A percentile compares a stretch with the other conserved stretches of the same genome.
Conservation (phyloP, 2,113 vertebrate genomes). For the Heteronetta atricapilla region DNA sequence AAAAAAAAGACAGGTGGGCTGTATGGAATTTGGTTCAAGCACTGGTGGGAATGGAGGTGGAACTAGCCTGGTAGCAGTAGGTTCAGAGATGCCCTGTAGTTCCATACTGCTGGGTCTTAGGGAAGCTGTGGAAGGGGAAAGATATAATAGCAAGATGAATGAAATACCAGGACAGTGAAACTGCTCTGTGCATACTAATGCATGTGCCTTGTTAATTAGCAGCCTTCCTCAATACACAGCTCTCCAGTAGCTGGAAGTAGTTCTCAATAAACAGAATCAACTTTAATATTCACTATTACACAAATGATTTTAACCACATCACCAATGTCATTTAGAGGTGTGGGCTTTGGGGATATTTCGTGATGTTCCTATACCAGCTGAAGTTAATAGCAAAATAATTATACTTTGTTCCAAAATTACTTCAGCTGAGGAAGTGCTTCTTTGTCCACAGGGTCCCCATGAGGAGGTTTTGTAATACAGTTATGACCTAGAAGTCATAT, state of each 20-base stretch:
- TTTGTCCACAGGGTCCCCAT: neutral
- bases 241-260: constrained; percentile 17
- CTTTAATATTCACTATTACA: neutral
- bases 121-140: neutral
- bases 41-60: neutral
- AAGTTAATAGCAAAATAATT: constrained; percentile 63
- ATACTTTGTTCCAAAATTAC: constrained; percentile 11
- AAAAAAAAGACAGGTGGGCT: neutral
- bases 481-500: neutral
- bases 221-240: neutral
- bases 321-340: constrained; percentile 31
- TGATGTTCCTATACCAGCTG: neutral
- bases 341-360: constrained; percentile 32
- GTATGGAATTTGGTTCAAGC: neutral
- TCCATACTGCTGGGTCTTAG: neutral
- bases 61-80: neutral
- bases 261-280: constrained; percentile 27
- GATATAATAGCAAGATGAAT: neutral
- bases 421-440: constrained; percentile 6
- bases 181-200: constrained; percentile 3
- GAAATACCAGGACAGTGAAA: neutral
- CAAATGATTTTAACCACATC: neutral
- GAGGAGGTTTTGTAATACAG: constrained; percentile 15
- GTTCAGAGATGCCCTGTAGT: neutral
- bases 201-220: constrained; percentile 11